These are phyloP conservation scores for Aphis craccivora DNA, from an alignment of 1,140 invertebrate genomes.

Conservation along the genomic window DNA sequence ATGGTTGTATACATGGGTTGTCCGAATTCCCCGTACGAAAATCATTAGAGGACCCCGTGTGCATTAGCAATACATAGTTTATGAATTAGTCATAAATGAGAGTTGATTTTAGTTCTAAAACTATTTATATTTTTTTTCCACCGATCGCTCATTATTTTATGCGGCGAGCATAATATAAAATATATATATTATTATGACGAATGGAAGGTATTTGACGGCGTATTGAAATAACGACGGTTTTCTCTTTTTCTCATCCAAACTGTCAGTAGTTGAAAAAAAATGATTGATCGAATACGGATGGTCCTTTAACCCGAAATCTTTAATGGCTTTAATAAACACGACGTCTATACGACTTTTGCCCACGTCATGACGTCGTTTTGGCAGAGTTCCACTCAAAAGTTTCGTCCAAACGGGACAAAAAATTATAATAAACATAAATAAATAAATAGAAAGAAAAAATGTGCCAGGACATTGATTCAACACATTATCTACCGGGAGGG, in stretches of 20 bases:
- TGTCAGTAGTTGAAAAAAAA: constrained; percentile 29
- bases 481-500: constrained; percentile 42
- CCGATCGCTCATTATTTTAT: constrained; percentile 44
- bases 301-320: constrained; percentile 49
- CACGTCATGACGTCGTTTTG: constrained; percentile 20
- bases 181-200: not conserved
- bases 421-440: constrained; percentile 3
- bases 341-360: constrained; percentile 22
- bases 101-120: constrained; percentile 24
- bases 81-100: constrained; percentile 39
- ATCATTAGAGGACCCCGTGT: not conserved
- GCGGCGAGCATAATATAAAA: not conserved
- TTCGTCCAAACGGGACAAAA: not conserved
- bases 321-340: constrained; percentile 50
- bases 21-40: constrained; percentile 28
- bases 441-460: constrained; percentile 24
- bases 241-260: not conserved
- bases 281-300: constrained; percentile 44
- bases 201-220: constrained; percentile 42
- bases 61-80: constrained; percentile 46
- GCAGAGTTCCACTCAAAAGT: constrained; percentile 30
- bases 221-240: constrained; percentile 50
- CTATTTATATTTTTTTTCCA: not conserved
- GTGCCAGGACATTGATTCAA: constrained; percentile 52
- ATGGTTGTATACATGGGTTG: not conserved